Evolutionary conservation across 2,888 invertebrate genomes (phyloP).

Genomic region (Aporophyla nigra): DNA sequence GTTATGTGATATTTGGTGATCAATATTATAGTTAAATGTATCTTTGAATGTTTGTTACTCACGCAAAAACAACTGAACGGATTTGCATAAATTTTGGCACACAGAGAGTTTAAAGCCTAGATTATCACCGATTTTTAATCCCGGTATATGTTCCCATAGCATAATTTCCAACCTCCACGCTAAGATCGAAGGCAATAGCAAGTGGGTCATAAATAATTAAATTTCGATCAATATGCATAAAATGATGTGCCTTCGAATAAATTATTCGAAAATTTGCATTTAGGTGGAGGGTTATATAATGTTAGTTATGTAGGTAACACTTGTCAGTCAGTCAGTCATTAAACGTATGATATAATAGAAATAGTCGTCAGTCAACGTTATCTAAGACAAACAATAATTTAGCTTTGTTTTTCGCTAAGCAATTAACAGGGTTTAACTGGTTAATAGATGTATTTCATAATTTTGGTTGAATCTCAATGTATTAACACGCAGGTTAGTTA

Average conservation of each 20-base stretch:
- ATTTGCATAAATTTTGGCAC: too few relatives aligned
- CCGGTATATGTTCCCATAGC: too few relatives aligned
- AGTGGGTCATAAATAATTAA: too few relatives aligned
- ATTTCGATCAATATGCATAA: slow-evolving; percentile 14
- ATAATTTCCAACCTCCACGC: too few relatives aligned
- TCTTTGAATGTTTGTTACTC: too few relatives aligned
- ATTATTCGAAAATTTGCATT: slow-evolving; percentile 37
- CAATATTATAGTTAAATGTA: too few relatives aligned
- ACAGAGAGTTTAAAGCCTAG: too few relatives aligned
- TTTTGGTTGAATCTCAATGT: slow-evolving; percentile 12
- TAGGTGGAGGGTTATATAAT: slow-evolving; percentile 34
- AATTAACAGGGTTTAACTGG: slow-evolving; percentile 33
- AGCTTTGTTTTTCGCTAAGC: slow-evolving; percentile 14
- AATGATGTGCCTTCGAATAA: slow-evolving; percentile 30
- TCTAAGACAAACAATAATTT: slow-evolving; percentile 38
- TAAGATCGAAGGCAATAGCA: too few relatives aligned
- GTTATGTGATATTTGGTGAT: too few relatives aligned
- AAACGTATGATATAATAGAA: slow-evolving; percentile 22
- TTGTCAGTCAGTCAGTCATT: background rate
- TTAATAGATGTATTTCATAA: slow-evolving; percentile 13
- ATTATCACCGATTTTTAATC: too few relatives aligned
- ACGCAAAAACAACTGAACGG: too few relatives aligned
- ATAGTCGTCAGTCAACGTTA: slow-evolving; percentile 16
- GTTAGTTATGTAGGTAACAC: slow-evolving; percentile 18
- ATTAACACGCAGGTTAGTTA: slow-evolving; percentile 26